Percentiles rank a stretch among this genome's conserved stretches.
phyloP scores from a whole-genome alignment of 2,888 invertebrate genomes.

The Drosophila rellima region DNA sequence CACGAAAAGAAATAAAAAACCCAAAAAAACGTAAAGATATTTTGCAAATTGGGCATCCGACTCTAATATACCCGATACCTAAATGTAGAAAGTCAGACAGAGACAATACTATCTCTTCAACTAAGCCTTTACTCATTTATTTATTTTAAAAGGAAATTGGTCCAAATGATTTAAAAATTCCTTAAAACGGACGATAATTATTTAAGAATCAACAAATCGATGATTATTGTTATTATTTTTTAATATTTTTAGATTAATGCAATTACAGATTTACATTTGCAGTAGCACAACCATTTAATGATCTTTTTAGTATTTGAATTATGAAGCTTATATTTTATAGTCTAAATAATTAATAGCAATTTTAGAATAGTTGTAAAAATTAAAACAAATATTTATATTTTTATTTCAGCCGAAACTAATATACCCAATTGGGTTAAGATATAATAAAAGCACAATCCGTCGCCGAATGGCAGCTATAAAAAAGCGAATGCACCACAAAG shows the following conservation, averaged over 20 bases:
- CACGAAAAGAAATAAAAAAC: constrained; percentile 13
- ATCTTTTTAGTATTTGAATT: no score
- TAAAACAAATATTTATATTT: no score
- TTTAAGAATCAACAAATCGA: not conserved
- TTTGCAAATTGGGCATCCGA: not conserved
- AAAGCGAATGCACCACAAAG: constrained; percentile 67
- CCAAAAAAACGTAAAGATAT: constrained; percentile 6
- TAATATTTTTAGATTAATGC: no score
- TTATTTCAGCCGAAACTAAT: no score
- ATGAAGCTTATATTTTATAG: no score
- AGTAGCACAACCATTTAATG: not conserved
- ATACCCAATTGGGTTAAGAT: constrained; percentile 17
- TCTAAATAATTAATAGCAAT: no score
- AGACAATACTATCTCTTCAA: not conserved
- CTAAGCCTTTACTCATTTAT: not conserved
- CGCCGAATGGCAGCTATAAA: constrained; percentile 53
- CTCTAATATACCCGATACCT: constrained; percentile 17
- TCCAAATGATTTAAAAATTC: not conserved
- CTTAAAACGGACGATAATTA: not conserved
- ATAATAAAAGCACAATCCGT: constrained; percentile 13
- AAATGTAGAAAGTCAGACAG: not conserved
- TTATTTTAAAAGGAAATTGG: no score
- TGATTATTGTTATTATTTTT: no score
- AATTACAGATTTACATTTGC: not conserved
- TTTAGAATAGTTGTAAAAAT: no score